A percentile compares a stretch with the other conserved stretches of the same genome.
Evolutionary conservation across 2,113 vertebrate species (phyloP).

Genomic region (Gallinago paraguaiae): DNA sequence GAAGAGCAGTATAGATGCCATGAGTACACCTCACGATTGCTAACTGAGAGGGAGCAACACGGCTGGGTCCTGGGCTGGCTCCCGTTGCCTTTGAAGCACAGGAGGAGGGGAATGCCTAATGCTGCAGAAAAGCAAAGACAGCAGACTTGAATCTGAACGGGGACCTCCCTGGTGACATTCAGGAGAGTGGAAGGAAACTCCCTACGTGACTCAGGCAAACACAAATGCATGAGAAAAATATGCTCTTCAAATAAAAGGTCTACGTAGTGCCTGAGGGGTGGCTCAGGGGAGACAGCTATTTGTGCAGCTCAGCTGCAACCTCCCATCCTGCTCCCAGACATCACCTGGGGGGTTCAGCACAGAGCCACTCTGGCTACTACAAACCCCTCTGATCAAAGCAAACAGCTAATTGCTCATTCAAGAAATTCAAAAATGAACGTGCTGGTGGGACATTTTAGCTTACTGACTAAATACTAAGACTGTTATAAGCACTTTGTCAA

Average conservation of each 20-base stretch:
- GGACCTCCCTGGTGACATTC: neutral
- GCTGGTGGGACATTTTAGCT: neutral
- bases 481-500: neutral
- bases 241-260: neutral
- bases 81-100: neutral
- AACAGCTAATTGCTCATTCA: neutral
- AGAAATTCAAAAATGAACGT: neutral
- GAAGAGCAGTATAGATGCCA: neutral
- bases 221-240: neutral
- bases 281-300: neutral
- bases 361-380: neutral
- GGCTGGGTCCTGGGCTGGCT: neutral
- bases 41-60: neutral
- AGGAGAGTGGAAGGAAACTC: neutral
- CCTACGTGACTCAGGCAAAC: neutral
- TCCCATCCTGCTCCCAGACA: neutral
- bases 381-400: neutral
- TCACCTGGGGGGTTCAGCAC: too few species aligned
- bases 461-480: neutral
- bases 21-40: neutral
- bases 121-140: neutral
- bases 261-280: neutral
- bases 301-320: neutral
- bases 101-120: neutral
- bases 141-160: neutral